phyloP scores from a whole-genome alignment of 2,797 vertebrate species.

The Myripristis jacobus region DNA sequence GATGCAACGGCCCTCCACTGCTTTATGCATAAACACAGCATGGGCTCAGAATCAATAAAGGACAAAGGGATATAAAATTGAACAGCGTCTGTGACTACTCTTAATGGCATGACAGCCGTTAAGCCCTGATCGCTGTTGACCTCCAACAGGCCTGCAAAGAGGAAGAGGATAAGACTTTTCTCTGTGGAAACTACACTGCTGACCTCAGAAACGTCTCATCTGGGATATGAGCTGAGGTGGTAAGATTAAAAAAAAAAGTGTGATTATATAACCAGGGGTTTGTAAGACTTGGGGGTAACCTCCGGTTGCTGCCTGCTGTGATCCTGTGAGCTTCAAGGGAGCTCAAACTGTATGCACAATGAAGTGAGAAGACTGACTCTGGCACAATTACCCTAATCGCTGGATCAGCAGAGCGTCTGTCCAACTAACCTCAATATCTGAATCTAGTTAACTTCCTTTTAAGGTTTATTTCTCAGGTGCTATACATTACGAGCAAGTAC shows the following conservation, averaged over 20 bases:
- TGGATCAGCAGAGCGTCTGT: too few species aligned
- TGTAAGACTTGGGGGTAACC: slow-evolving; percentile 27
- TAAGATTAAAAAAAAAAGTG: slow-evolving; percentile 5
- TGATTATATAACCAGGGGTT: slow-evolving; percentile 52
- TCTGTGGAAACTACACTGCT: slow-evolving; percentile 14
- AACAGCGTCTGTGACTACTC: slow-evolving; percentile 36
- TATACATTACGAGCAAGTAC: too few species aligned
- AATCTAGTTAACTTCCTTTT: too few species aligned
- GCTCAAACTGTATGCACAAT: too few species aligned
- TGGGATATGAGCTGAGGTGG: slow-evolving; percentile 29
- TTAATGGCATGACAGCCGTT: slow-evolving; percentile 10
- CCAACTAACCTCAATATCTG: too few species aligned
- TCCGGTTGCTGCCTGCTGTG: slow-evolving; percentile 26
- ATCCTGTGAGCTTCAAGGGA: slow-evolving; percentile 13
- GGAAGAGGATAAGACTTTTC: slow-evolving; percentile 15
- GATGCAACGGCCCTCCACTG: slow-evolving; percentile 36
- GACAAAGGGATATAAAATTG: slow-evolving; percentile 56
- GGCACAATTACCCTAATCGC: too few species aligned
- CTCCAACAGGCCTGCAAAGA: slow-evolving; percentile 35
- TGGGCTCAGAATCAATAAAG: slow-evolving; percentile 50
- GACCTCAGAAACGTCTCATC: slow-evolving; percentile 14
- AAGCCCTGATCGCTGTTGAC: slow-evolving; percentile 24
- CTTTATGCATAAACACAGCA: slow-evolving; percentile 56
- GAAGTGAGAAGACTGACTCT: background rate
- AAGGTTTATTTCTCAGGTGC: too few species aligned